phyloP scores from a whole-genome alignment of 2,888 invertebrate species.

The Caenorhabditis sinica region DNA sequence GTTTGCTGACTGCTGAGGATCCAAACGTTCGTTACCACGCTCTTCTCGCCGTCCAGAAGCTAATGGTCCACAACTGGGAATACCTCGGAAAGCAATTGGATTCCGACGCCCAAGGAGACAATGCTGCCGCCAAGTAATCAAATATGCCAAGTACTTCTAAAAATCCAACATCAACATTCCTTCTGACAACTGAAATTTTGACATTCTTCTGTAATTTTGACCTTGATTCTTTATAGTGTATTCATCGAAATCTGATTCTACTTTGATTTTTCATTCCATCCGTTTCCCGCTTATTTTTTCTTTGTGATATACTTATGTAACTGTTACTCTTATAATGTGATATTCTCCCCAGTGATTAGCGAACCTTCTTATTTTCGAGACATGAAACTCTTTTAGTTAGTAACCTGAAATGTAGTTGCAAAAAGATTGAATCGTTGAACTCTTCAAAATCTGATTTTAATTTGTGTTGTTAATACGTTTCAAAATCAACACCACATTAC shows the following conservation, averaged over 20 bases:
- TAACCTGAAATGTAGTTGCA: background rate
- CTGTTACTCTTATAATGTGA: background rate
- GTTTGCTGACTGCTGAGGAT: conserved; percentile 95
- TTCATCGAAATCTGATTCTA: background rate
- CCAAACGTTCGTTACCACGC: conserved; percentile 99
- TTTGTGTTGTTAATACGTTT: too few relatives aligned
- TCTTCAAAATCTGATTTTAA: too few relatives aligned
- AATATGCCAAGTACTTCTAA: background rate
- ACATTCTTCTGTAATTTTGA: background rate
- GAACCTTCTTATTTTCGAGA: background rate
- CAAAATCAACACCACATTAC: too few relatives aligned
- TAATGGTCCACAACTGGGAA: conserved; percentile 98
- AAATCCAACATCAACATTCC: conserved; percentile 1
- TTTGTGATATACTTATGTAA: conserved; percentile 2
- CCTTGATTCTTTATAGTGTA: background rate
- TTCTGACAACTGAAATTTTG: background rate
- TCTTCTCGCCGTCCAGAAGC: conserved; percentile 97
- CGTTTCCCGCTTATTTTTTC: background rate
- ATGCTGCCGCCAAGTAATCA: conserved; percentile 76
- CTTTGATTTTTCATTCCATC: background rate
- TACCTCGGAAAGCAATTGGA: conserved; percentile 95
- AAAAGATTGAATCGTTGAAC: too few relatives aligned
- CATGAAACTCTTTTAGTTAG: background rate
- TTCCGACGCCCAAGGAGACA: conserved; percentile 87
- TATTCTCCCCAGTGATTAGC: background rate